These are phyloP conservation scores for Pseudorectes ferrugineus DNA, from an alignment of 2,113 vertebrate species.

Conservation along the genomic window DNA sequence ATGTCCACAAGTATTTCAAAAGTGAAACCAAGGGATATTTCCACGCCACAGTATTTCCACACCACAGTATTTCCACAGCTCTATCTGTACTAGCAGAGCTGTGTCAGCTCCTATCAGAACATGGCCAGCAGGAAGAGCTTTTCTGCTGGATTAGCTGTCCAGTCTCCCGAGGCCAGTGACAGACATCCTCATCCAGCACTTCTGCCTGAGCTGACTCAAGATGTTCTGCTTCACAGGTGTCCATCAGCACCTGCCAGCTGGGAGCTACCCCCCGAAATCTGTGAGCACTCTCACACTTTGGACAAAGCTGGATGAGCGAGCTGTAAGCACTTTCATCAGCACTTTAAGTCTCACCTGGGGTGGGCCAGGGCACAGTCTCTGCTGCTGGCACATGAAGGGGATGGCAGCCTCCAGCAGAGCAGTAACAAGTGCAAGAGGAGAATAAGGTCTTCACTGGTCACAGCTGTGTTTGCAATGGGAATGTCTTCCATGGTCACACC, in stretches of 20 bases:
- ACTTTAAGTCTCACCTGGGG: neutral
- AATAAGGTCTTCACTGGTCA: neutral
- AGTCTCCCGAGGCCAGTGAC: neutral
- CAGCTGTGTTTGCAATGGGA: neutral
- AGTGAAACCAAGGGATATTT: neutral
- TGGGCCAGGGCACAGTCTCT: neutral
- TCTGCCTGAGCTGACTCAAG: neutral
- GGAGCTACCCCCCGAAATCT: neutral
- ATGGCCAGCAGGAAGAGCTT: neutral
- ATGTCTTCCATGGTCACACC: neutral
- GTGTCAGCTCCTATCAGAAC: neutral
- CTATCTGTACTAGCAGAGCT: neutral
- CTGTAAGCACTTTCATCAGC: neutral
- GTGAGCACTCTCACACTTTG: neutral
- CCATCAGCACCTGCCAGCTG: neutral
- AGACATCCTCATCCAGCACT: neutral
- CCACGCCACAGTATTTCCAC: neutral
- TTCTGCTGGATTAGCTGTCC: neutral
- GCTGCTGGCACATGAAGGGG: neutral
- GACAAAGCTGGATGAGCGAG: neutral
- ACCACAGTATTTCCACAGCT: neutral
- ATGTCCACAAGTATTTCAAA: neutral
- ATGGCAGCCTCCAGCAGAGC: neutral
- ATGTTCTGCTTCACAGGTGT: neutral
- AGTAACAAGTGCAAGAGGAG: neutral